Evolutionary conservation across 2,113 vertebrate species (phyloP).

Genomic region (Pholis gunnellus): DNA sequence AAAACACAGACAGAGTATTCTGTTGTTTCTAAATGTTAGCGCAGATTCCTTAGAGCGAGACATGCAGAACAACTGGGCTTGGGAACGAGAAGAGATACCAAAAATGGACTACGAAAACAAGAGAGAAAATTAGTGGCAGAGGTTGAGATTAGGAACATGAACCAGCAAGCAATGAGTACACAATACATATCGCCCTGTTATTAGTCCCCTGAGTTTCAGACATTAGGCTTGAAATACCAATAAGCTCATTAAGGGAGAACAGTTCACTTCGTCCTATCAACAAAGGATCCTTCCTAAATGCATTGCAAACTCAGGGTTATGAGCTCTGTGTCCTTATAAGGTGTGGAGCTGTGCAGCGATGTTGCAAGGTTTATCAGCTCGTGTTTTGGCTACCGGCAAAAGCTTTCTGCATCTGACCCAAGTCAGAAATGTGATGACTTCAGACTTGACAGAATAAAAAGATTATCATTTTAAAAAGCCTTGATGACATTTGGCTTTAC

Average conservation of each 20-base stretch:
- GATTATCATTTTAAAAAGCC: not conserved
- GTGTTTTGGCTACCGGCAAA: conserved; percentile 38
- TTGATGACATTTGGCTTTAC: conserved; percentile 17
- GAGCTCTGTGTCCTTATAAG: conserved; percentile 58
- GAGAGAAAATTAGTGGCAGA: conserved; percentile 37
- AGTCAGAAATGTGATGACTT: conserved; percentile 35
- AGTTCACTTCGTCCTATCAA: conserved; percentile 6
- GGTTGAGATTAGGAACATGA: conserved; percentile 23
- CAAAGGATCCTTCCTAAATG: conserved; percentile 33
- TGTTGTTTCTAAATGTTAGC: conserved; percentile 34
- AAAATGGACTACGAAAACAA: conserved; percentile 64
- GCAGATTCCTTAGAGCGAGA: conserved; percentile 31
- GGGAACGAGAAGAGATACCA: conserved; percentile 46
- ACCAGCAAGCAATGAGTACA: conserved; percentile 24
- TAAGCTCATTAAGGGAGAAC: conserved; percentile 5
- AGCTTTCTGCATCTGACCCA: conserved; percentile 2
- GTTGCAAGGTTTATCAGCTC: conserved; percentile 42
- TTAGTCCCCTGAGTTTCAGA: conserved; percentile 30
- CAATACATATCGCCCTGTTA: conserved; percentile 28
- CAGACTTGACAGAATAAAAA: conserved; percentile 13
- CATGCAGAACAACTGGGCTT: conserved; percentile 22
- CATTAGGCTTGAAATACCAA: conserved; percentile 40
- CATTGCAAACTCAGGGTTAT: conserved; percentile 19
- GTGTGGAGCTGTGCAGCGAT: conserved; percentile 32
- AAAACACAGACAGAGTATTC: conserved; percentile 40